Evolutionary conservation across 2,888 invertebrate species (phyloP).

Genomic region (Hypsopygia costalis): DNA sequence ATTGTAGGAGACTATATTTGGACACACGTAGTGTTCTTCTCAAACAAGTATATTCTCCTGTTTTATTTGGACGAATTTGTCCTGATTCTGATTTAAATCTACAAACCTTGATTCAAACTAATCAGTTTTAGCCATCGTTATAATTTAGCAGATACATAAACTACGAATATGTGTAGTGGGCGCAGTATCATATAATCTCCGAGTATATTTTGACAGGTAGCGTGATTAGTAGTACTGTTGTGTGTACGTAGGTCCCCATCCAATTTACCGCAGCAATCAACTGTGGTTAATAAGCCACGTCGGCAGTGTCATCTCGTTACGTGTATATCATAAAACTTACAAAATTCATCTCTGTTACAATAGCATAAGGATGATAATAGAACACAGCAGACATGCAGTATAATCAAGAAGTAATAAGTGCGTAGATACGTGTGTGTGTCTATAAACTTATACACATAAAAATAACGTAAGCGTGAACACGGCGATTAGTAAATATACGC

Average conservation of each 20-base stretch:
- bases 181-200: background rate
- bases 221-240: slow-evolving; percentile 34
- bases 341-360: slow-evolving; percentile 9
- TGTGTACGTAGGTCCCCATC: slow-evolving; percentile 49
- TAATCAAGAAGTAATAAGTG: slow-evolving; percentile 4
- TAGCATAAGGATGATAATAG: slow-evolving; percentile 10
- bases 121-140: too few species aligned
- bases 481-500: background rate
- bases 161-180: too few species aligned
- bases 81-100: too few species aligned
- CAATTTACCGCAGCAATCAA: slow-evolving; percentile 61
- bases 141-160: too few species aligned
- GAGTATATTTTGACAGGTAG: slow-evolving; percentile 21
- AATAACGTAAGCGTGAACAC: background rate
- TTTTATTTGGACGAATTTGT: too few species aligned
- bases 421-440: background rate
- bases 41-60: too few species aligned
- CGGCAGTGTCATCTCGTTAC: slow-evolving; percentile 42
- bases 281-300: slow-evolving; percentile 54
- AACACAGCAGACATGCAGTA: background rate
- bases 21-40: too few species aligned
- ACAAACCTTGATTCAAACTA: too few species aligned
- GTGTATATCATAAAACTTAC: slow-evolving; percentile 17
- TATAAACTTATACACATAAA: slow-evolving; percentile 1
- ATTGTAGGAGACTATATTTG: too few species aligned